A percentile compares a stretch with the other conserved stretches of the same genome.
Evolutionary conservation across 1,140 invertebrate genomes (phyloP).

Genomic region (Ylistrum balloti): DNA sequence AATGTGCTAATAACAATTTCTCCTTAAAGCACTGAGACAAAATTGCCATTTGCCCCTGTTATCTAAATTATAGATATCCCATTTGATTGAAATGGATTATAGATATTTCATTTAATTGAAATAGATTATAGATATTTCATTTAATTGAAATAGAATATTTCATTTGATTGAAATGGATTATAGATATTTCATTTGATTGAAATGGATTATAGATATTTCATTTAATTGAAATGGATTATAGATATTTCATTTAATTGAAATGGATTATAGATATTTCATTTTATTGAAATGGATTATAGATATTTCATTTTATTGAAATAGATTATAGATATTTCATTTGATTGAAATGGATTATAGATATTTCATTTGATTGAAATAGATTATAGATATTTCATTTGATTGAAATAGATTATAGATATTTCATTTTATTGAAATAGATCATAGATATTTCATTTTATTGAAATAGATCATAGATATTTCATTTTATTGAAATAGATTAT

Average conservation of each 20-base stretch:
- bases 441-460: neutral
- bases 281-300: conserved; percentile 23
- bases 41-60: neutral
- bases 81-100: conserved; percentile 10
- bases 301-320: neutral
- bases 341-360: conserved; percentile 19
- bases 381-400: neutral
- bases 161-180: conserved; percentile 10
- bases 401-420: conserved; percentile 1
- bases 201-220: neutral
- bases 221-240: conserved; percentile 13
- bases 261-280: neutral
- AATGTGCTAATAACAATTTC: neutral
- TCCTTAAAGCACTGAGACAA: neutral
- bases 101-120: neutral
- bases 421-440: conserved; percentile 1
- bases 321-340: neutral
- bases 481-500: conserved; percentile 11
- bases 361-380: neutral
- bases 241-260: neutral
- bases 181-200: neutral
- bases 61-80: neutral
- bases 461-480: neutral
- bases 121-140: neutral
- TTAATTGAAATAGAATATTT: conserved; percentile 8